Base-by-base conservation (phyloP, 2,888 invertebrate genomes). In the Gymnocheta viridis region DNA sequence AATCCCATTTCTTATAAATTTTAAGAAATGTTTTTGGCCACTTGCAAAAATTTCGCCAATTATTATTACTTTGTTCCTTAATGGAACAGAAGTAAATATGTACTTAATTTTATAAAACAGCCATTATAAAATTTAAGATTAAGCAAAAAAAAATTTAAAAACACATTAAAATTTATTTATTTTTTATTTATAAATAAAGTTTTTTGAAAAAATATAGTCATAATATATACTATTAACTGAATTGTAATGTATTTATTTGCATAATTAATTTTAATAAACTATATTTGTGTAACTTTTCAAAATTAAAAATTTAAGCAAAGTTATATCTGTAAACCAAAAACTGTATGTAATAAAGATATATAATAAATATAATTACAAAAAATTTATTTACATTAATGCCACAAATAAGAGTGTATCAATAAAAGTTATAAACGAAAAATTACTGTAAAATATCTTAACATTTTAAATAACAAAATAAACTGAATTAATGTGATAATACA, bases 101-200 rank as follows among this genome's bases (percentile, higher is more conserved):
- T 27, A 44, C 76, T 72, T 73, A 54, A 58, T 32, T 69, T 66
- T 78, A 74, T 69, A 79, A 79, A 78, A 72, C 82, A 82, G 82
- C 73, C 82, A 78, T 82, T 82, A 69, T 56, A 82, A 79, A 82
- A 70, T 64, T 69, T 64, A 62, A 74, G 79, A 44, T 47, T 10
- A 27, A 27, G 4, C 4, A 29, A 27, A 17, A 38, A 69, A 29
- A 44, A 14, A 2, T 38, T 12, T n/a, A n/a, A n/a, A n/a, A n/a
- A n/a, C n/a, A n/a, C n/a, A n/a, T n/a, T n/a, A n/a, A n/a, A n/a
- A n/a, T n/a, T n/a, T n/a, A n/a, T n/a, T n/a, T n/a, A n/a, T n/a
- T n/a, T n/a, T n/a, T n/a, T n/a, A n/a, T n/a, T n/a, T n/a, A n/a
- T n/a, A n/a, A n/a, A n/a, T n/a, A n/a, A n/a, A n/a, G n/a, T n/a